Conservation (phyloP, 2,797 vertebrate species). For the Lagocephalus sceleratus region DNA sequence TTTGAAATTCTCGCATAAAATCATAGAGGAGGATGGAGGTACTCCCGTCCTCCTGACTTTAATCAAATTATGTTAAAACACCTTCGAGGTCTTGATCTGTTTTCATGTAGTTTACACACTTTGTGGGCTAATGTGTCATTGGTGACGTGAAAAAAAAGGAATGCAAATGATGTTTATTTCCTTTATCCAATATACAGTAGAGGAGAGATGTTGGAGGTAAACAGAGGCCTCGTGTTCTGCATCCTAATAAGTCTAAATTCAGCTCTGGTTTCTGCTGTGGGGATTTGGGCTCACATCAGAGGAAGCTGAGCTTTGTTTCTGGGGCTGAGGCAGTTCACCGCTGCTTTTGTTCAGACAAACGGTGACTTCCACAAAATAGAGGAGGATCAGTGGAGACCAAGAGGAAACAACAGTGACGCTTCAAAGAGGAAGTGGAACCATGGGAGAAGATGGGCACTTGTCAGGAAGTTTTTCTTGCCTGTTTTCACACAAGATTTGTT, state of each 20-base stretch:
- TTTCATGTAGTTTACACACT: conserved; percentile 59
- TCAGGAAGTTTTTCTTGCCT: no score
- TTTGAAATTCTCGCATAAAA: conserved; percentile 66
- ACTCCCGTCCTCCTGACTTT: conserved; percentile 61
- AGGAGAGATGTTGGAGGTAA: conserved; percentile 65
- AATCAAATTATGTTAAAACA: conserved; percentile 55
- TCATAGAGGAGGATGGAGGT: conserved; percentile 51
- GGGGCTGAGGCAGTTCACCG: conserved; percentile 47
- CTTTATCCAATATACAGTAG: conserved; percentile 60
- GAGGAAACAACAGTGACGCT: no score
- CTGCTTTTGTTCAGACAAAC: conserved; percentile 19
- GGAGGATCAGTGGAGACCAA: no score
- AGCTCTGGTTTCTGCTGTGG: conserved; percentile 58
- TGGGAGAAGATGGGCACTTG: no score
- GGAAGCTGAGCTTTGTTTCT: conserved; percentile 63
- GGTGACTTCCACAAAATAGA: no score
- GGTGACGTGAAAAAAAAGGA: background rate
- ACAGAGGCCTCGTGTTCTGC: conserved; percentile 70
- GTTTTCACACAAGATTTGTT: no score
- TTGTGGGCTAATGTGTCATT: conserved; percentile 14
- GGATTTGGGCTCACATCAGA: conserved; percentile 68
- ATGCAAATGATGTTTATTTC: conserved; percentile 60
- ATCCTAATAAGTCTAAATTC: conserved; percentile 74
- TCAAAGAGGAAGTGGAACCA: no score
- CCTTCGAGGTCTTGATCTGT: conserved; percentile 17